Conservation (phyloP, 2,113 vertebrate species). For the Jacana jacana region DNA sequence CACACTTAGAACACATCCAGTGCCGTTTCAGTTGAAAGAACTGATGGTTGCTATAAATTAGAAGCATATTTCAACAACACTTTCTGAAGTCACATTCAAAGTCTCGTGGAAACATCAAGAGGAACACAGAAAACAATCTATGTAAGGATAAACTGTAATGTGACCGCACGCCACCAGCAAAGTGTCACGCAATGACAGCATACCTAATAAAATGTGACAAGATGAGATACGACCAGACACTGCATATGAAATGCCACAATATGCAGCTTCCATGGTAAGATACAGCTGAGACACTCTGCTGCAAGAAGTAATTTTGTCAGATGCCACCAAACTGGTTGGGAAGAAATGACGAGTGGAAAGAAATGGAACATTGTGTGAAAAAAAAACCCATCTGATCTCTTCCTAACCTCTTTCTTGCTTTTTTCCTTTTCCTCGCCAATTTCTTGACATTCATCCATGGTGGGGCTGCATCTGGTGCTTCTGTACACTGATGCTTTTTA, state of each 20-base stretch:
- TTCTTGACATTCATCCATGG: constrained; percentile 61
- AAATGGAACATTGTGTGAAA: constrained; percentile 24
- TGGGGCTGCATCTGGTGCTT: constrained; percentile 43
- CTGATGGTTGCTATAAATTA: neutral
- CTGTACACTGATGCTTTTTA: constrained; percentile 24
- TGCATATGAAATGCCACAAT: neutral
- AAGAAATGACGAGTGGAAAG: neutral
- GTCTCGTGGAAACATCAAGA: neutral
- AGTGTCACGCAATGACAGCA: neutral
- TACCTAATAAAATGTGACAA: neutral
- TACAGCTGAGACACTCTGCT: constrained; percentile 6
- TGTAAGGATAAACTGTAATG: neutral
- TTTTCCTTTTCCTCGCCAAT: neutral
- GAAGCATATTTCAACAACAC: neutral
- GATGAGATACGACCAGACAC: neutral
- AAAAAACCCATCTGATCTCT: neutral
- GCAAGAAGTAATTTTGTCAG: neutral
- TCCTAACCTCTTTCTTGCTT: constrained; percentile 31
- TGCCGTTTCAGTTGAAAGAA: neutral
- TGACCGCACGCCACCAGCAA: neutral
- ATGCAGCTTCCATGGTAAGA: fast-evolving
- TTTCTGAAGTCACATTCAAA: neutral
- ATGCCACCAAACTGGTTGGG: neutral
- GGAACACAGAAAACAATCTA: neutral
- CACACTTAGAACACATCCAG: neutral